A percentile compares a stretch with the other conserved stretches of the same genome.
These are phyloP conservation scores for Drosophila eohydei DNA, from an alignment of 2,888 invertebrate species.

Conservation along the genomic window DNA sequence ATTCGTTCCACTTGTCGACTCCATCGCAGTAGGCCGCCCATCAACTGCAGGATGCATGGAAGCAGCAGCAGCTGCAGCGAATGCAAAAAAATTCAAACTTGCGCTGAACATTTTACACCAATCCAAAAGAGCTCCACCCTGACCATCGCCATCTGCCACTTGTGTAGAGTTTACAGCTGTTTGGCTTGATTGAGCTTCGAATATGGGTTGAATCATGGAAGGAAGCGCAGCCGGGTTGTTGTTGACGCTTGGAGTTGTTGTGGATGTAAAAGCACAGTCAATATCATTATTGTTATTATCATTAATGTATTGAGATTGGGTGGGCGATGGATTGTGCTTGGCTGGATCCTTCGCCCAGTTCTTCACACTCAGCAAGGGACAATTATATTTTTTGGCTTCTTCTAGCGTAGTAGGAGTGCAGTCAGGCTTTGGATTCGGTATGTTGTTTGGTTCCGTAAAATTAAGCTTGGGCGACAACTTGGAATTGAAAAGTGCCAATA, in stretches of 20 bases:
- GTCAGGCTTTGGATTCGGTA: conserved; percentile 33
- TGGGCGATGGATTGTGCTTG: conserved; percentile 36
- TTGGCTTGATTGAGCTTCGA: conserved; percentile 56
- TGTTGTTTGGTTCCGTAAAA: conserved; percentile 9
- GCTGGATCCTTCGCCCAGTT: conserved; percentile 82
- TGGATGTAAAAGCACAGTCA: conserved; percentile 38
- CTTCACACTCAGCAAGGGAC: conserved; percentile 79
- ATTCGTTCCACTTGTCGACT: conserved; percentile 23
- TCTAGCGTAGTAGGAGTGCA: conserved; percentile 20
- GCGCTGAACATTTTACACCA: conserved; percentile 90
- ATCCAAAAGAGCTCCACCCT: conserved; percentile 87
- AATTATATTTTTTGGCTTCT: conserved; percentile 50
- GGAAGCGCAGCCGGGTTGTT: conserved; percentile 21
- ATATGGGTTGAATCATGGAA: conserved; percentile 39
- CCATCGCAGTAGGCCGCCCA: conserved; percentile 5
- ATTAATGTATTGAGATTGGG: conserved; percentile 46
- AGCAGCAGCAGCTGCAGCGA: conserved; percentile 76
- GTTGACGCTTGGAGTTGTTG: conserved; percentile 23
- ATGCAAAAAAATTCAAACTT: conserved; percentile 78
- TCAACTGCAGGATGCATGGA: conserved; percentile 64
- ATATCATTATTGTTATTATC: conserved; percentile 75
- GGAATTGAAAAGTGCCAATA: conserved; percentile 86
- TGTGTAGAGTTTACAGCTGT: conserved; percentile 29
- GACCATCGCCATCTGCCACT: conserved; percentile 35
- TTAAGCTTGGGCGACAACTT: conserved; percentile 64